These are phyloP conservation scores for Delia radicum DNA, from an alignment of 1,140 invertebrate genomes.

Conservation along the genomic window DNA sequence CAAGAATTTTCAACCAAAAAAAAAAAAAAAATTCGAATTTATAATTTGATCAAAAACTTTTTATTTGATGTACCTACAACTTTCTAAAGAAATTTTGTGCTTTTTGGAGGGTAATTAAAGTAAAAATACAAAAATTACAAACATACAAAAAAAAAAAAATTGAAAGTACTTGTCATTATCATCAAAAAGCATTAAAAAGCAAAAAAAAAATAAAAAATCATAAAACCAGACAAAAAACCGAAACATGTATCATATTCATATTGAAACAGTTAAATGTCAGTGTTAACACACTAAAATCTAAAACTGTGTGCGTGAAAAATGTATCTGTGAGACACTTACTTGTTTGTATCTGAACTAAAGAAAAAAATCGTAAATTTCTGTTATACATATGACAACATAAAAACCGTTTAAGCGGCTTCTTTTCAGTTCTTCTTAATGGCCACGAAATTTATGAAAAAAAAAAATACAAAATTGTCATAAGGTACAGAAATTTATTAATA, in stretches of 20 bases:
- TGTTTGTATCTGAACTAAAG: background rate
- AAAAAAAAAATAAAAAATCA: no score
- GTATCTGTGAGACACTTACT: background rate
- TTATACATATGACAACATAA: background rate
- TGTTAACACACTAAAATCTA: background rate
- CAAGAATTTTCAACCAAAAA: background rate
- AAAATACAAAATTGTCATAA: background rate
- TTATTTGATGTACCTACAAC: background rate
- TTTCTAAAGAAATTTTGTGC: slow-evolving; percentile 5
- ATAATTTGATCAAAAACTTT: background rate
- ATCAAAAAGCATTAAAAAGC: background rate
- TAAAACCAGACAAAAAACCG: background rate
- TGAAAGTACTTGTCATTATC: background rate
- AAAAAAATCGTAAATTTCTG: background rate
- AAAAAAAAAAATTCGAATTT: background rate
- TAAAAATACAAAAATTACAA: background rate
- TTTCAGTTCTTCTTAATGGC: background rate
- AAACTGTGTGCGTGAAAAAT: background rate
- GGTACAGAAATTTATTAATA: background rate
- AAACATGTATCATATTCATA: background rate
- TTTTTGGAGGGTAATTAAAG: background rate
- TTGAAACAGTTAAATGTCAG: background rate
- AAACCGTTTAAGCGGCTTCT: background rate
- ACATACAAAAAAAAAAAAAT: background rate
- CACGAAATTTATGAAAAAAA: background rate